A percentile compares a stretch with the other conserved stretches of the same genome.
Conservation (phyloP, 2,797 vertebrate species). For the Perodicticus potto region DNA sequence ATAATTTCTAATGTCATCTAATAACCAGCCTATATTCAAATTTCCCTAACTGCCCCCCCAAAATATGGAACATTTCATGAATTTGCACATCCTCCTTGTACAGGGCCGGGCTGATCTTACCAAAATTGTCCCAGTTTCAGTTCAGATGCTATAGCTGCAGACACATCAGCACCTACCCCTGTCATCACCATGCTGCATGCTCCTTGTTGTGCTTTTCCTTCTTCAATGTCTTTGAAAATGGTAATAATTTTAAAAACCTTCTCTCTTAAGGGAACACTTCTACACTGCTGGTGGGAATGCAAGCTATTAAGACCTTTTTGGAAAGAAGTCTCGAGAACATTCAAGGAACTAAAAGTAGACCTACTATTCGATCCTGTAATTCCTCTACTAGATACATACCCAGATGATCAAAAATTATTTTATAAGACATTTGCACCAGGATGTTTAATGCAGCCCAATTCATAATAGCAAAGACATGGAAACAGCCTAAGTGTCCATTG, state of each 20-base stretch:
- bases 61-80: not conserved
- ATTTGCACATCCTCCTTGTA: not conserved
- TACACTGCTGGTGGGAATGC: no score
- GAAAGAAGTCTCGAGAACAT: no score
- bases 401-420: no score
- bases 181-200: not conserved
- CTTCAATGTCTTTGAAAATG: slow-evolving; percentile 22
- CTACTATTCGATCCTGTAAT: no score
- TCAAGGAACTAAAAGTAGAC: no score
- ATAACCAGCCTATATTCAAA: slow-evolving; percentile 19
- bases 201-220: slow-evolving; percentile 5
- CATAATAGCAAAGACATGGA: no score
- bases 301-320: no score
- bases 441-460: no score
- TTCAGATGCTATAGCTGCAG: not conserved
- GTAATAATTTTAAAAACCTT: not conserved
- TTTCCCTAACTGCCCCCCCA: not conserved
- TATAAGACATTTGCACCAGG: no score
- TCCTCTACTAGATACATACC: no score
- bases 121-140: not conserved
- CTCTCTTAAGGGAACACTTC: no score
- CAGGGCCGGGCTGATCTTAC: not conserved
- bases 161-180: not conserved
- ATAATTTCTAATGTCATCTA: not conserved
- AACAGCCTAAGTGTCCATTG: no score